Evolutionary conservation across 2,113 vertebrate species (phyloP), one percentile per base, ranked within the genome.

Genomic region (Haplochromis burtoni): DNA sequence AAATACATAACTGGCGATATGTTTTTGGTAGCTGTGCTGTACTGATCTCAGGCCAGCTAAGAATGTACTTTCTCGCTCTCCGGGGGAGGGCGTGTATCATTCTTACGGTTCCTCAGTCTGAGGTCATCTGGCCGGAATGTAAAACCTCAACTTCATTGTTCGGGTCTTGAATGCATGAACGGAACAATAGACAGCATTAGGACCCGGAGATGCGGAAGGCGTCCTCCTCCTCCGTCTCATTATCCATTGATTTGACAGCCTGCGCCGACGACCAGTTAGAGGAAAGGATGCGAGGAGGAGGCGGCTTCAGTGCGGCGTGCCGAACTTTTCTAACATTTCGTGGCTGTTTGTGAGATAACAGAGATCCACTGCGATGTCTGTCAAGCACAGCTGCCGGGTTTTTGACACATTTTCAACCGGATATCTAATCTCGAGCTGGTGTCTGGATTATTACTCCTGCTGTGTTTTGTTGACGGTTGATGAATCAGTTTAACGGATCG

Each of bases 191-290:
- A 17, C 84, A 10, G 90, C 94, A 76, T 89, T 96, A 95, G 95
- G 95, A 96, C 95, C 95, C 89, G 57, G 95, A 19, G 89, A 91
- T 54, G 17, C 8, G n/a, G 16, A 12, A 59, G 45, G 26, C 76
- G 10, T 35, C 78, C 82, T 49, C 53, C 78, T 83, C 55, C 79
- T 84, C 78, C 16, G 31, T 66, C 83, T 84, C 83, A 68, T 73
- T 73, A 87, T 71, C 87, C 85, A 71, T 78, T 86, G 85, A 90
- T 88, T 82, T 92, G 90, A 88, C 89, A 88, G 91, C 78, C 78
- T 80, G 80, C 5, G 57, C 54, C 10, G 10, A 19, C 79, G 83
- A 76, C 51, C 88, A 85, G 83, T 84, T 63, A 88, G 33, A 86
- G 53, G 47, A 38, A 26, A 90, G 92, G 90, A 92, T 91, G 94